phyloP scores from a whole-genome alignment of 2,113 vertebrate genomes.

The Progne subis region DNA sequence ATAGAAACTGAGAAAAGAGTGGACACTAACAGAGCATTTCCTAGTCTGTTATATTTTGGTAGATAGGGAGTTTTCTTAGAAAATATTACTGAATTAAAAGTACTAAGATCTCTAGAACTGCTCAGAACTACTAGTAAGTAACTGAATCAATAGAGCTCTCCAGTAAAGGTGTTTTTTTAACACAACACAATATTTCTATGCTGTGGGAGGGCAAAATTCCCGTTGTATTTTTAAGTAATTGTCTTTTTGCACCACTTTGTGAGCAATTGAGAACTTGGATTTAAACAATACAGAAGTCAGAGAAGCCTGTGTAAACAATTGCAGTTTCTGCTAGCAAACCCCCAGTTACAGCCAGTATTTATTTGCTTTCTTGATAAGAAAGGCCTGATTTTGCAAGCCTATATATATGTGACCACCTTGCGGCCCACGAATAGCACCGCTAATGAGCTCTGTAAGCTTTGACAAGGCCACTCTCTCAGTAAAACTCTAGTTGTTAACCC shows the following conservation, averaged over 20 bases:
- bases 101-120: not conserved
- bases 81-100: not conserved
- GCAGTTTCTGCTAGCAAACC: not conserved
- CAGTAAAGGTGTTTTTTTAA: not conserved
- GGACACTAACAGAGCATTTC: not conserved
- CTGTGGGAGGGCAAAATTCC: not conserved
- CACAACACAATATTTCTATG: not conserved
- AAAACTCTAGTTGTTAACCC: fast-evolving
- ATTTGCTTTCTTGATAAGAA: not conserved
- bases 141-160: not conserved
- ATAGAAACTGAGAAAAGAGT: not conserved
- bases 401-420: fast-evolving
- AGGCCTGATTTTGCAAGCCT: not conserved
- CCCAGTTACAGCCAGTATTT: not conserved
- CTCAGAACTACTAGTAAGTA: not conserved
- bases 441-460: not conserved
- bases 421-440: fast-evolving
- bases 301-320: not conserved
- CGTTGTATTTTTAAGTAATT: not conserved
- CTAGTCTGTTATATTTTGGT: not conserved
- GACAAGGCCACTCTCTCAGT: fast-evolving
- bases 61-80: not conserved
- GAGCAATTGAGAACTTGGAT: not conserved
- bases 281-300: not conserved
- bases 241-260: not conserved